These are phyloP conservation scores for Xiphophorus birchmanni DNA, from an alignment of 2,797 vertebrate species.

Conservation along the genomic window DNA sequence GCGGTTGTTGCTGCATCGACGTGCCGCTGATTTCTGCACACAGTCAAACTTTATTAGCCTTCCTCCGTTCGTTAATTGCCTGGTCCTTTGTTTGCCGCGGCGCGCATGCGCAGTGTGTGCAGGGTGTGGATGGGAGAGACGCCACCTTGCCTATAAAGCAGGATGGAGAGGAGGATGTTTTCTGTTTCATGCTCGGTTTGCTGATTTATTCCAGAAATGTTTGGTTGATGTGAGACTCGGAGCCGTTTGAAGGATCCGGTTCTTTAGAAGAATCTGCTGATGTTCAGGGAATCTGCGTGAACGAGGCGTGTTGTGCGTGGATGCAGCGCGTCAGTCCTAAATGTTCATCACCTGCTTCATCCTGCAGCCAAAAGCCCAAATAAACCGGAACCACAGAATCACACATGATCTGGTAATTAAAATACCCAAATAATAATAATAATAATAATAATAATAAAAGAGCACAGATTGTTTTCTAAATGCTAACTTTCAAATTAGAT, in stretches of 20 bases:
- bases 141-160: conserved; percentile 69
- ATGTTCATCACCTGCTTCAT: neutral
- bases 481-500: neutral
- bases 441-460: neutral
- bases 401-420: neutral
- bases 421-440: neutral
- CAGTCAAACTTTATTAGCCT: conserved; percentile 53
- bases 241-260: neutral
- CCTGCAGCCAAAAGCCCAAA: neutral
- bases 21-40: conserved; percentile 10
- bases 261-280: neutral
- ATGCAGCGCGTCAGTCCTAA: neutral
- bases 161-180: conserved; percentile 36
- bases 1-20: conserved; percentile 7
- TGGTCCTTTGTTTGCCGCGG: conserved; percentile 76
- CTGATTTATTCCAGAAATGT: neutral
- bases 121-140: conserved; percentile 78
- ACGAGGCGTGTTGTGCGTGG: neutral
- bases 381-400: neutral
- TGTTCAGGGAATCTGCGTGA: neutral
- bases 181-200: neutral
- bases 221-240: neutral
- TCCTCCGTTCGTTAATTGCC: conserved; percentile 44
- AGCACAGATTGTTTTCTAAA: neutral
- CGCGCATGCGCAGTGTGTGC: conserved; percentile 77